phyloP scores from a whole-genome alignment of 2,797 vertebrate species.

The Monodelphis domestica region DNA sequence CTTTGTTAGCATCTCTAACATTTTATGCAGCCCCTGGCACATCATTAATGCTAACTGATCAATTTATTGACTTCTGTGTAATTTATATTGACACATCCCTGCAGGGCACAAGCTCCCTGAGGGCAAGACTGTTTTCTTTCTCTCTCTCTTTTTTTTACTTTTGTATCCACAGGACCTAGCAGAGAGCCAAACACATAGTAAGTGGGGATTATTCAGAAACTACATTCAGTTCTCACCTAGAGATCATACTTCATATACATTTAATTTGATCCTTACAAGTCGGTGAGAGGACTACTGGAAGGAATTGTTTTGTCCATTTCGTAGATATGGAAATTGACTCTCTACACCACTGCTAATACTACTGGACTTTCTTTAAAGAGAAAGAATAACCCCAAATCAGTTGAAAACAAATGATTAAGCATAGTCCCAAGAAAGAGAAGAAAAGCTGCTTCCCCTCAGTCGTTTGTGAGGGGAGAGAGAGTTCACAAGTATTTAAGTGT shows the following conservation, averaged over 20 bases:
- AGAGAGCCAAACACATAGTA: neutral
- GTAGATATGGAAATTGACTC: too few species aligned
- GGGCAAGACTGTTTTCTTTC: neutral
- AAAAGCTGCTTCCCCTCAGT: too few species aligned
- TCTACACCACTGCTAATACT: too few species aligned
- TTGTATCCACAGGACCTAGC: neutral
- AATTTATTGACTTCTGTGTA: neutral
- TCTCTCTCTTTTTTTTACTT: neutral
- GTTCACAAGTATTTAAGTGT: too few species aligned
- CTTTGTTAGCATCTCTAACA: neutral
- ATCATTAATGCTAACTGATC: neutral
- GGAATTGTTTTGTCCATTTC: too few species aligned
- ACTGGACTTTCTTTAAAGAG: too few species aligned
- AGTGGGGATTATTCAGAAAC: neutral
- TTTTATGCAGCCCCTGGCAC: neutral
- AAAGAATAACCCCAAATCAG: too few species aligned
- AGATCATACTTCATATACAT: neutral
- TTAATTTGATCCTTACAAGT: too few species aligned
- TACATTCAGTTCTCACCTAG: neutral
- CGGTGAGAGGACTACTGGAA: too few species aligned
- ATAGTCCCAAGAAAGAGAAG: too few species aligned
- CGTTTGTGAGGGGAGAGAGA: too few species aligned
- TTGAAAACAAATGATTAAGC: too few species aligned
- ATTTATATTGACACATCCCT: neutral
- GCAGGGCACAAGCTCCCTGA: neutral